Base-by-base conservation (phyloP, 2,888 invertebrate species). In the Parelbella ahira region DNA sequence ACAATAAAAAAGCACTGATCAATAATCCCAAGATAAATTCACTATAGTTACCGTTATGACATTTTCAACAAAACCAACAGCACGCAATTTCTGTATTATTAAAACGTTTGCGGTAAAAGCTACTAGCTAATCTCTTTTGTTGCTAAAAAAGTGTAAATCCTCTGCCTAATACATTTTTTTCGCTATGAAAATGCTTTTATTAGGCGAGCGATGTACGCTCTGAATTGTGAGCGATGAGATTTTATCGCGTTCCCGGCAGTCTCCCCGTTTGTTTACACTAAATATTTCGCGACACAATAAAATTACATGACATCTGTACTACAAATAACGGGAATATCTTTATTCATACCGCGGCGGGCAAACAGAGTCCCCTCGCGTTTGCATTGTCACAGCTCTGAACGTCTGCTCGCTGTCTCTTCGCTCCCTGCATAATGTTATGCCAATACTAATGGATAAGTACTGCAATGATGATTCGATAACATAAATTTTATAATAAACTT, bases 281-380 rank as follows among this genome's bases (percentile, higher is more conserved):
- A 86, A 86, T 84, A 83, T 87, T 84, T 82, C 73, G 69, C 70
- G 78, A 72, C 80, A 87, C 84, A 87, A 86, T 87, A 78, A 86
- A 77, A 86, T 86, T 84, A 87, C 86, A 86, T 86, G 86, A 87
- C 87, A 87, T 87, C 87, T 87, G 87, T 84, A 87, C 66, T 77
- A 81, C 87, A 86, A 86, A 87, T 87, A 86, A 83, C 82, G 79
- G 74, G 82, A 76, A 84, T 86, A 87, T 86, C 86, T 87, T 87
- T 86, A 87, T 87, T 87, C 87, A 87, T 87, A 79, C 74, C 74
- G 68, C 78, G 76, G 54, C 68, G 68, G 58, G 74, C 80, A 80
- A 82, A 82, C 71, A 76, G 44, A 63, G 63, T 63, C 83, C 83
- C 86, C 84, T 80, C 73, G 65, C 66, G 51, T 67, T 66, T 60